Conservation (phyloP, 30 jellyfish, hydroid and myxozoan genomes). For the Hydractinia echinata region DNA sequence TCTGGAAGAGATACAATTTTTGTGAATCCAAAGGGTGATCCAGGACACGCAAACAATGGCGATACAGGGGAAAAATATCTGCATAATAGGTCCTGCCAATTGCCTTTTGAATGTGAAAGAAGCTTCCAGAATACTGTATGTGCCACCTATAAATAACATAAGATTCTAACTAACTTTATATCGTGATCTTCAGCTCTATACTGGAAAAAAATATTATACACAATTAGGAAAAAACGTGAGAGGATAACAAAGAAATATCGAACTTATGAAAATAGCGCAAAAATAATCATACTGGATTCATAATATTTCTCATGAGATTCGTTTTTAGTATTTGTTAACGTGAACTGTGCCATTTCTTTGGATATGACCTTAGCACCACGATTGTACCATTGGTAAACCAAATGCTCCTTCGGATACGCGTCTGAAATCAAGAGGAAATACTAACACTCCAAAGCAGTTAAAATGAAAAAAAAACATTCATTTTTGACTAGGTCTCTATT, state of each 20-base stretch:
- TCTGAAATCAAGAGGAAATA: constrained; percentile 31
- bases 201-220: too few species aligned
- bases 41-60: constrained; percentile 84
- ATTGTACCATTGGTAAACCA: constrained; percentile 61
- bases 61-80: constrained; percentile 58
- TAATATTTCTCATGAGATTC: not conserved
- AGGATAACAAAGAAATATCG: not conserved
- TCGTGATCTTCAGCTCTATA: too few species aligned
- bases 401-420: constrained; percentile 64
- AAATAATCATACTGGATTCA: not conserved
- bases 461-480: too few species aligned
- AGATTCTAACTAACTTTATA: not conserved
- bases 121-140: constrained; percentile 46
- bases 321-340: constrained; percentile 21
- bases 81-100: constrained; percentile 51
- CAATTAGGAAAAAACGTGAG: too few species aligned
- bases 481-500: too few species aligned
- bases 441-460: not conserved
- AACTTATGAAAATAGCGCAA: not conserved
- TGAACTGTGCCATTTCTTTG: constrained; percentile 68
- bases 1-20: constrained; percentile 77
- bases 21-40: constrained; percentile 86
- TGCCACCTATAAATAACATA: constrained; percentile 34
- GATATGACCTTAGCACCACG: constrained; percentile 42
- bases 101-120: constrained; percentile 60